Base-by-base conservation (phyloP, 2,888 invertebrate species). In the Oligia strigilis region DNA sequence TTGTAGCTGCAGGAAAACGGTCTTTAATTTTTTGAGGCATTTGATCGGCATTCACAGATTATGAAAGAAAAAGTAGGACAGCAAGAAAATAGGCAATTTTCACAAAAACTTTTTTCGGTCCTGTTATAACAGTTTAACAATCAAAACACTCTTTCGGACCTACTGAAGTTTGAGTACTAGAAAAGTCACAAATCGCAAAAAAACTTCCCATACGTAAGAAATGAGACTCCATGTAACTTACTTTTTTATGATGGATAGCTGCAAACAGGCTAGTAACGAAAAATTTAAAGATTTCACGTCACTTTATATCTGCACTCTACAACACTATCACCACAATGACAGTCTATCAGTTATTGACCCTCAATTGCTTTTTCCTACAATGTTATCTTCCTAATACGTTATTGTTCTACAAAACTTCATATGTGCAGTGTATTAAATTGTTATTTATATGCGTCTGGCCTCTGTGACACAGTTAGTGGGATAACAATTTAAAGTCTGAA, bases 331-430 rank as follows among this genome's bases (percentile, higher is more conserved):
- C n/a, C 55, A 17, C 40, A 64, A 52, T 29, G 23, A 43, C 36
- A 36, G 36, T 79, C n/a, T 72, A 82, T 84, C 82, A 82, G 84
- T 82, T 82, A 82, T 84, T 82, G 85, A 82, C 82, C 84, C 82
- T 73, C 64, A 62, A 73, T 62, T 43, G 60, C 58, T 69, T 52
- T 46, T 55, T 40, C 46, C 58, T 29, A 79, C 58, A 84, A 79
- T 58, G 19, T 72, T 84, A 82, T 82, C 80, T 46, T 62, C 67
- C 52, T 77, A 69, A 52, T 46, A 62, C 40, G 3, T 58, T 78
- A 49, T 83, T 83, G n/a, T 40, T n/a, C 0, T 29, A 36, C n/a
- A 66, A 36, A 46, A 43, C 55, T 29, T 6, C 9, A 9, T 23
- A 76, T 14, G 29, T 58, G 76, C 46, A 77, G 40, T 9, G 40